Evolutionary conservation across 2,113 vertebrate species (phyloP), one percentile per base, ranked within the genome.

Genomic region (Clarias magur): DNA sequence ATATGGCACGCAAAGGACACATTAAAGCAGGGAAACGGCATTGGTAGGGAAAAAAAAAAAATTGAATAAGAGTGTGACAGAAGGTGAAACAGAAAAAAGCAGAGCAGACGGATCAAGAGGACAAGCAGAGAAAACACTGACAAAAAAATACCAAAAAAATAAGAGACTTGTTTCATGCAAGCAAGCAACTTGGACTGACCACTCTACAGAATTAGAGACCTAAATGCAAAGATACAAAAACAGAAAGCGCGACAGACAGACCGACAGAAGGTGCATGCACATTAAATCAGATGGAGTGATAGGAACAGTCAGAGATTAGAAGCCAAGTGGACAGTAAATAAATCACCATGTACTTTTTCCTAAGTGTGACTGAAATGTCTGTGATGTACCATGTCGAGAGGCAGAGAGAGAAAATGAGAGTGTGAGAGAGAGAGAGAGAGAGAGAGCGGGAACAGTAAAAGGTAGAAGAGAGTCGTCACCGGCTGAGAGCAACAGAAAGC

Each of bases 331-430:
- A 92, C 85, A 84, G 86, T 88, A 89, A 93, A 94, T 93, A 92
- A 93, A 94, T 93, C 93, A 93, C 86, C 79, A 84, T n/a, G 85
- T 19, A 56, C 90, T 84, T 87, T 89, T 81, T 82, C 86, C 48
- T 90, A 89, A 92, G 88, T 90, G 89, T 91, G 92, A 93, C 91
- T 91, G 91, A 94, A 93, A 92, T 93, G 91, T 92, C 91, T 92
- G 92, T 80, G n/a, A 89, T 89, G 86, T 13, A 65, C 11, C 80
- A 80, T 83, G 86, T 42, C 83, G 87, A 82, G 19, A 30, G 70
- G 42, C 27, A 70, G n/a, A 88, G 42, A 75, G 38, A 21, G 30
- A 82, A 0, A 48, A 42, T 6, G 11, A 42, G 65, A 67, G 48
- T 48, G 48, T 48, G 21, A 67, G 21, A 9, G 23, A 57, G 62